These are phyloP conservation scores for Acholoe squamosa DNA, from an alignment of 2,888 invertebrate genomes.

Conservation along the genomic window DNA sequence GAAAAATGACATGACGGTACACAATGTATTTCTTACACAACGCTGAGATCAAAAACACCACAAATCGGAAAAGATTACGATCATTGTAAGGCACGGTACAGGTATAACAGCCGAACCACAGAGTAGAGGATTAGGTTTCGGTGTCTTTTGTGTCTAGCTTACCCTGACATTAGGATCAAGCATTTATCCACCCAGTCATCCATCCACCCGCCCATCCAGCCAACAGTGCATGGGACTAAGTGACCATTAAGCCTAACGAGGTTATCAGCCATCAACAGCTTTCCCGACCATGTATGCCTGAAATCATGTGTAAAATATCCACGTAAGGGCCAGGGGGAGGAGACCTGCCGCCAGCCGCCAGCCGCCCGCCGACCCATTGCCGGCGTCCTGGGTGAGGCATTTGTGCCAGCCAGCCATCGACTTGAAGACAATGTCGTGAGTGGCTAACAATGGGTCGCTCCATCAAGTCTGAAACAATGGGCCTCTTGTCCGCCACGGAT, in stretches of 20 bases:
- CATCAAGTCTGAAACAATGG: slow-evolving; percentile 42
- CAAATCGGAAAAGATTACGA: background rate
- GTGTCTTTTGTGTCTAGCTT: background rate
- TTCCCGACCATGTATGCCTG: background rate
- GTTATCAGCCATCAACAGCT: slow-evolving; percentile 41
- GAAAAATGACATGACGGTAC: background rate
- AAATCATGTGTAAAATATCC: slow-evolving; percentile 56
- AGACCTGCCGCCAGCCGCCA: background rate
- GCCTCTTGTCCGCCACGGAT: slow-evolving; percentile 20
- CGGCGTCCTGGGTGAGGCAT: slow-evolving; percentile 29
- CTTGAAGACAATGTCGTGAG: slow-evolving; percentile 52
- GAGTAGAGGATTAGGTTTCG: background rate
- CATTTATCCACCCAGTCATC: slow-evolving; percentile 22
- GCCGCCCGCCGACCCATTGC: slow-evolving; percentile 26
- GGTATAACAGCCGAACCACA: background rate
- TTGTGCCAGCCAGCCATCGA: slow-evolving; percentile 48
- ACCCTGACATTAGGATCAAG: slow-evolving; percentile 28
- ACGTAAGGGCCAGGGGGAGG: background rate
- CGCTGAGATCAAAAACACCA: background rate
- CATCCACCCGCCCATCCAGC: slow-evolving; percentile 14
- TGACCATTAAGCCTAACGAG: slow-evolving; percentile 53
- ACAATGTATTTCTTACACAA: background rate
- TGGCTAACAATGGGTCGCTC: background rate
- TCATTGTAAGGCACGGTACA: background rate
- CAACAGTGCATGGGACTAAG: background rate